Percentiles rank a stretch among this genome's conserved stretches.
phyloP scores from a whole-genome alignment of 2,888 invertebrate genomes.

The Amphiduros pacificus region DNA sequence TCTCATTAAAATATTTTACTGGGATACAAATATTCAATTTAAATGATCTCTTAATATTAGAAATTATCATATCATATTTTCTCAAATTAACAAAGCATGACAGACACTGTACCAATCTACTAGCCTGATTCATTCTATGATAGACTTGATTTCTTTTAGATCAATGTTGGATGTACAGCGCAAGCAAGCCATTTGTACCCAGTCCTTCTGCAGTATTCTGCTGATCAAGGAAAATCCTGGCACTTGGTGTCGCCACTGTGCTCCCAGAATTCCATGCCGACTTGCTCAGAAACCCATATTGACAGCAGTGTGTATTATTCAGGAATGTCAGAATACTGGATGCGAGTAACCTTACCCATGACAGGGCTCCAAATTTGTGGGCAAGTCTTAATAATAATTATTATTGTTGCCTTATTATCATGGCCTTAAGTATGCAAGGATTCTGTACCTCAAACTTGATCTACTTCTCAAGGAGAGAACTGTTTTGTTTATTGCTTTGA shows the following conservation, averaged over 20 bases:
- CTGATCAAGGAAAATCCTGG: slow-evolving; percentile 58
- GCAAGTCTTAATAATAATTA: slow-evolving; percentile 36
- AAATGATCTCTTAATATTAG: too few species aligned
- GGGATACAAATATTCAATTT: too few species aligned
- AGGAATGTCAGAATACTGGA: slow-evolving; percentile 55
- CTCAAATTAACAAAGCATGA: too few species aligned
- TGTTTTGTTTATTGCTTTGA: too few species aligned
- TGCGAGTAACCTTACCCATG: slow-evolving; percentile 53
- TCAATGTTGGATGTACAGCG: slow-evolving; percentile 60
- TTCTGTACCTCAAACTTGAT: too few species aligned
- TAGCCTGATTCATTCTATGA: too few species aligned
- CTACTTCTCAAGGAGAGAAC: too few species aligned
- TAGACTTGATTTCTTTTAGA: slow-evolving; percentile 50
- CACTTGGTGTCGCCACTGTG: slow-evolving; percentile 52
- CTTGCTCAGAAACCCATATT: slow-evolving; percentile 47
- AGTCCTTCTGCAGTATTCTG: slow-evolving; percentile 58
- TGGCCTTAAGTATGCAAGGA: too few species aligned
- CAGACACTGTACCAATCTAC: too few species aligned
- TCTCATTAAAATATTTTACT: too few species aligned
- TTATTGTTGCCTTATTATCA: too few species aligned
- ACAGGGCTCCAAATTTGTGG: slow-evolving; percentile 57
- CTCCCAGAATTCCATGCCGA: slow-evolving; percentile 38
- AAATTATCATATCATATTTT: too few species aligned
- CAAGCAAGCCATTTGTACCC: slow-evolving; percentile 48
- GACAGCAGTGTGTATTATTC: slow-evolving; percentile 56